These are phyloP conservation scores for Acropora tenuis DNA, from an alignment of 64 coral and sea anemone species.

Conservation along the genomic window DNA sequence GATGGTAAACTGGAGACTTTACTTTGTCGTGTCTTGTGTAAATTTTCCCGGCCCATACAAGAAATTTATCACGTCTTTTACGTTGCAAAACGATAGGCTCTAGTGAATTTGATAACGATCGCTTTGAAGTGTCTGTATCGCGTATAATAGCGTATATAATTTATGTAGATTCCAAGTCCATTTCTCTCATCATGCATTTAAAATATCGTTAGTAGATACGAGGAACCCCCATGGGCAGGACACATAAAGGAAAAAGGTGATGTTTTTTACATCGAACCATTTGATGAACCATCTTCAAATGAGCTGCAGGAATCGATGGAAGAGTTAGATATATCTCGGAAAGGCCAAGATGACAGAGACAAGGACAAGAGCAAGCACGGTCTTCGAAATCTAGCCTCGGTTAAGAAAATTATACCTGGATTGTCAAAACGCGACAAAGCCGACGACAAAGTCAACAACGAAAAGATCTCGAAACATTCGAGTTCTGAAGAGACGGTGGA, in stretches of 20 bases:
- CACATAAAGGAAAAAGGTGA: conserved; percentile 84
- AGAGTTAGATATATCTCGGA: conserved; percentile 61
- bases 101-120: conserved; percentile 26
- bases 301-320: conserved; percentile 69
- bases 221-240: conserved; percentile 82
- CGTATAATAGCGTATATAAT: conserved; percentile 4
- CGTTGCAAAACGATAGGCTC: neutral
- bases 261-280: conserved; percentile 86
- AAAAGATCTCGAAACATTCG: conserved; percentile 72
- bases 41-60: no score
- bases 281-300: conserved; percentile 58
- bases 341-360: conserved; percentile 28
- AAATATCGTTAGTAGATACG: conserved; percentile 45
- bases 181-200: neutral
- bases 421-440: conserved; percentile 77
- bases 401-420: conserved; percentile 82
- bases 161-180: conserved; percentile 33
- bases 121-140: neutral
- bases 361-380: conserved; percentile 79
- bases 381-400: conserved; percentile 71
- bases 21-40: neutral
- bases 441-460: conserved; percentile 70
- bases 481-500: conserved; percentile 54
- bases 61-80: no score
- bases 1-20: neutral